Base-by-base conservation (phyloP, 2,113 vertebrate species). In the Etheostoma cragini region DNA sequence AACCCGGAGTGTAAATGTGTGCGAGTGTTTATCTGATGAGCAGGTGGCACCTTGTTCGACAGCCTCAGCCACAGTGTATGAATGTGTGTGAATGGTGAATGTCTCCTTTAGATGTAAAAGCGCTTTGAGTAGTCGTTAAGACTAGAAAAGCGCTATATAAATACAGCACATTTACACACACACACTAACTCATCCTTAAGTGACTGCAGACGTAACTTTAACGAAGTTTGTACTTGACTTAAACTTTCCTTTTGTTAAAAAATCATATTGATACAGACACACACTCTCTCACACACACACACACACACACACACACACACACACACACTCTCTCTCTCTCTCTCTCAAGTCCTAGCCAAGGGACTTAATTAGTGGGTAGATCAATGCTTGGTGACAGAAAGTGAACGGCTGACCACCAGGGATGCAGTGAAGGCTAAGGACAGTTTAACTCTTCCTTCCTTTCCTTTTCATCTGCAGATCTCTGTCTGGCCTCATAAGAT, bases 291-390 rank as follows among this genome's bases (percentile, higher is more conserved):
- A 42, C 19, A 62, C 22, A 30, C 21, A 42, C 38, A 16, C 35
- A 10, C 57, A 10, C n/a, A 2, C 62, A 16, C 63, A 35, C 47
- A 14, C 26, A n/a, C 47, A 30, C 68, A 26, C 15, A 58, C 15
- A 21, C 8, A 46, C 16, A 65, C 33, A 26, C 26, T 4, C 30
- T 30, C 30, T 30, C 30, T 30, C 30, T 30, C 30, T 30, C 30
- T 30, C 4, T 30, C 30, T 30, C 30, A 30, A 30, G 63, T 77
- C 33, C n/a, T 58, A 75, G 79, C 64, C 68, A n/a, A 52, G 70
- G 72, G 81, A 80, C 76, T 89, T 86, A 76, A 85, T 93, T 81
- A 88, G 78, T 42, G 68, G 69, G 77, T 26, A 57, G 62, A 85
- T 91, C 74, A 65, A 90, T 92, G 62, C 42, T 60, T n/a, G 30